These are phyloP conservation scores for Bactericera cockerelli DNA, from an alignment of 1,140 invertebrate species.

Conservation along the genomic window DNA sequence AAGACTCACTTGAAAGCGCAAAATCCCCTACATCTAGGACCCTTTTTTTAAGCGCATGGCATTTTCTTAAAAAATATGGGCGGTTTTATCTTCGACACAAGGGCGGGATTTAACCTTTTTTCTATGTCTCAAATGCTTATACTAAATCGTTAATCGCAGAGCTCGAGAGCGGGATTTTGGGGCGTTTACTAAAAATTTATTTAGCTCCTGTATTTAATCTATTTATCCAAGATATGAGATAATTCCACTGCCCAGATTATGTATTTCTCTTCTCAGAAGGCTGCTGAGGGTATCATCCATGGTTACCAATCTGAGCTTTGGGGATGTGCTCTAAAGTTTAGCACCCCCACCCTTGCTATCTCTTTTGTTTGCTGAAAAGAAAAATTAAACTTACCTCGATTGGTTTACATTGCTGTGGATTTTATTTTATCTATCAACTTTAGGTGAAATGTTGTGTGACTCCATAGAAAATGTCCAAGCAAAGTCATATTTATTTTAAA, in stretches of 20 bases:
- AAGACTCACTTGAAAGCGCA: not conserved
- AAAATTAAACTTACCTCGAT: no score
- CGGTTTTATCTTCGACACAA: not conserved
- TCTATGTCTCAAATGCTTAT: not conserved
- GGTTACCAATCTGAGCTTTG: no score
- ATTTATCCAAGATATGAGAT: conserved; percentile 7
- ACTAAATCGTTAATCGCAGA: conserved; percentile 3
- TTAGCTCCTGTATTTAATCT: conserved; percentile 9
- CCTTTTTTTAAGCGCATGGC: conserved; percentile 8
- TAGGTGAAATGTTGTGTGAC: no score
- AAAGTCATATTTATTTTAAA: no score
- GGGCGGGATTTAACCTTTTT: conserved; percentile 8
- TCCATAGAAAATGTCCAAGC: no score
- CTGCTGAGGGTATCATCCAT: not conserved
- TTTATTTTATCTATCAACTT: no score
- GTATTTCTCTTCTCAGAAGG: not conserved
- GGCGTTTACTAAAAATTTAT: conserved; percentile 7
- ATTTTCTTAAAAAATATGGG: conserved; percentile 7
- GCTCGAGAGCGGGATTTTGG: not conserved
- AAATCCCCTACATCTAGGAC: conserved; percentile 3
- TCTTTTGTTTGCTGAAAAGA: no score
- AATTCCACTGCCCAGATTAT: conserved; percentile 9
- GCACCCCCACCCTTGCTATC: no score
- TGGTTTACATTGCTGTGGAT: no score
- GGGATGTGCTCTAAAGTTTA: no score